Conservation (phyloP, 2,888 invertebrate species). For the Stenolophus ochropezus region DNA sequence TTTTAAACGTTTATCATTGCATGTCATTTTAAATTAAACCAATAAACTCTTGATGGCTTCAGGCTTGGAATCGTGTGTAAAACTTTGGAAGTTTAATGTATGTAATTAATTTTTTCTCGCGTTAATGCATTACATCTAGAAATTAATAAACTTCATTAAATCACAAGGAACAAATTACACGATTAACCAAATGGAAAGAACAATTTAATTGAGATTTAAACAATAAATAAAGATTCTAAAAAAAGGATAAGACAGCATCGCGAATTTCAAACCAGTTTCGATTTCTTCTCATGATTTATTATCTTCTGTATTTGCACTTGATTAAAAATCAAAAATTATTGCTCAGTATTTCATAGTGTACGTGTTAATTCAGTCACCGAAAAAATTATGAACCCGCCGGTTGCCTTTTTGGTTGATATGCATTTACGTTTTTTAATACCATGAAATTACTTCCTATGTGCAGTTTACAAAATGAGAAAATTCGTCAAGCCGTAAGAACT, state of each 20-base stretch:
- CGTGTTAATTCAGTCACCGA: background rate
- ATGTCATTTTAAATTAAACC: slow-evolving; percentile 27
- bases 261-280: slow-evolving; percentile 53
- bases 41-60: slow-evolving; percentile 18
- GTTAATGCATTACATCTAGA: slow-evolving; percentile 39
- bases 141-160: slow-evolving; percentile 40
- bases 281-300: slow-evolving; percentile 46
- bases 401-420: background rate
- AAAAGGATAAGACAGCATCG: slow-evolving; percentile 21
- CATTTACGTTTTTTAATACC: background rate
- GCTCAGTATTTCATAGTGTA: slow-evolving; percentile 2
- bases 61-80: slow-evolving; percentile 10
- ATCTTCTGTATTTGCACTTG: background rate
- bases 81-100: slow-evolving; percentile 27
- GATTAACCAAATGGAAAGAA: slow-evolving; percentile 26
- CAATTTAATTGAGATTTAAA: slow-evolving; percentile 49
- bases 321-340: slow-evolving; percentile 9
- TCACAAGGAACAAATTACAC: slow-evolving; percentile 30
- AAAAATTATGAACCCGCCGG: background rate
- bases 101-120: slow-evolving; percentile 43
- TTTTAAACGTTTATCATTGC: background rate
- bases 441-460: background rate
- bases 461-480: background rate
- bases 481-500: background rate
- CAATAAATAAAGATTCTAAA: slow-evolving; percentile 45